Evolutionary conservation across 1,140 invertebrate species (phyloP).

Genomic region (Leptoteleia sp.): DNA sequence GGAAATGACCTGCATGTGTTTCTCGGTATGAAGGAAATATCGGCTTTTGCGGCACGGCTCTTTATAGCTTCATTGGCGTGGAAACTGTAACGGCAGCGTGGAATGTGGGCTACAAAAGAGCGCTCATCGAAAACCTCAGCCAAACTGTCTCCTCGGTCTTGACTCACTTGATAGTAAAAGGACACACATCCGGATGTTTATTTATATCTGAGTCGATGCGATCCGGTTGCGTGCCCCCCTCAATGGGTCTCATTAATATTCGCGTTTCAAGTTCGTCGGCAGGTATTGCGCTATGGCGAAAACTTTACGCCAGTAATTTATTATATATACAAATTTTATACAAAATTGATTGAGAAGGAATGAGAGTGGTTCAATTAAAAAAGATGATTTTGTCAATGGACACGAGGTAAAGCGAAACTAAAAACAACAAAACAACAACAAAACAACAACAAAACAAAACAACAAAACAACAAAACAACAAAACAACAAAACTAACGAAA

Average conservation of each 20-base stretch:
- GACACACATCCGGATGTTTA: constrained; percentile 36
- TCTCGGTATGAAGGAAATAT: constrained; percentile 55
- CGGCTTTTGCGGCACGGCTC: constrained; percentile 29
- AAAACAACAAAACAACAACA: no score
- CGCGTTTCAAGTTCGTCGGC: constrained; percentile 39
- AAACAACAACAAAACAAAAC: no score
- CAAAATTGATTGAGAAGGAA: no score
- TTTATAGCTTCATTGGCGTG: constrained; percentile 48
- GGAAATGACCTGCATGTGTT: constrained; percentile 57
- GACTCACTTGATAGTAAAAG: constrained; percentile 30
- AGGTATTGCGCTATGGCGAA: background rate
- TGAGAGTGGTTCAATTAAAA: no score
- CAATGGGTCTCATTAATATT: constrained; percentile 39
- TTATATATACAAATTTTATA: no score
- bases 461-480: no score
- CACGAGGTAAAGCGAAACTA: no score
- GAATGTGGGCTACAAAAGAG: constrained; percentile 50
- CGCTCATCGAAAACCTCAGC: constrained; percentile 26
- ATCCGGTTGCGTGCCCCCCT: background rate
- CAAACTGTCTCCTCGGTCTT: constrained; percentile 27
- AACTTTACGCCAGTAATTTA: no score
- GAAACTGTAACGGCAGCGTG: constrained; percentile 53
- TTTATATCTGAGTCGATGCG: constrained; percentile 11
- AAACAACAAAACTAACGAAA: no score
- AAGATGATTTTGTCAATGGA: no score